Evolutionary conservation across 2,797 vertebrate genomes (phyloP).

Genomic region (Crocidura indochinensis): DNA sequence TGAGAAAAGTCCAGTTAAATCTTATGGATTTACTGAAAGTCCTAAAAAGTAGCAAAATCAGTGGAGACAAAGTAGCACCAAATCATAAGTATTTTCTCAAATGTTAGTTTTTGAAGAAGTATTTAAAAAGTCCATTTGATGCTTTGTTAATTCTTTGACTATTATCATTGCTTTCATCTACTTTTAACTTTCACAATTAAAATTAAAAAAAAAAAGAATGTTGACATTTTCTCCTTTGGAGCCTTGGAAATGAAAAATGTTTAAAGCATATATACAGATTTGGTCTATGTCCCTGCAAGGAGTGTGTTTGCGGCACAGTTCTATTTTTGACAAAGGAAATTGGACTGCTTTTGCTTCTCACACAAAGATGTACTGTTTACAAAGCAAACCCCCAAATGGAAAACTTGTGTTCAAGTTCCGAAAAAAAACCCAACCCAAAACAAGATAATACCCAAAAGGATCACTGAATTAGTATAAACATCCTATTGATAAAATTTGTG

Average conservation of each 20-base stretch:
- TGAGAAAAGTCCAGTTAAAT: not conserved
- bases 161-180: not conserved
- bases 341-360: constrained; percentile 44
- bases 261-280: not conserved
- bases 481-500: not conserved
- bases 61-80: not conserved
- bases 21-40: constrained; percentile 15
- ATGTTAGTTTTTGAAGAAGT: constrained; percentile 25
- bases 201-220: constrained; percentile 28
- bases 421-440: constrained; percentile 18
- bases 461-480: constrained; percentile 35
- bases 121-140: not conserved
- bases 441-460: not conserved
- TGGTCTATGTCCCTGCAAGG: not conserved
- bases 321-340: constrained; percentile 80
- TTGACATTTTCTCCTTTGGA: not conserved
- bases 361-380: constrained; percentile 81
- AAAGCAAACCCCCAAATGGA: constrained; percentile 26
- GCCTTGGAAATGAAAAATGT: not conserved
- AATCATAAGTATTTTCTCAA: constrained; percentile 20
- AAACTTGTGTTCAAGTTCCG: constrained; percentile 41
- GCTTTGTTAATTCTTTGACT: constrained; percentile 17
- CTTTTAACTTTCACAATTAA: constrained; percentile 43
- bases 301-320: constrained; percentile 43
- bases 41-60: not conserved